Evolutionary conservation across 2,888 invertebrate species (phyloP), one percentile per base, ranked within the genome.

Genomic region (Melanotus villosus): DNA sequence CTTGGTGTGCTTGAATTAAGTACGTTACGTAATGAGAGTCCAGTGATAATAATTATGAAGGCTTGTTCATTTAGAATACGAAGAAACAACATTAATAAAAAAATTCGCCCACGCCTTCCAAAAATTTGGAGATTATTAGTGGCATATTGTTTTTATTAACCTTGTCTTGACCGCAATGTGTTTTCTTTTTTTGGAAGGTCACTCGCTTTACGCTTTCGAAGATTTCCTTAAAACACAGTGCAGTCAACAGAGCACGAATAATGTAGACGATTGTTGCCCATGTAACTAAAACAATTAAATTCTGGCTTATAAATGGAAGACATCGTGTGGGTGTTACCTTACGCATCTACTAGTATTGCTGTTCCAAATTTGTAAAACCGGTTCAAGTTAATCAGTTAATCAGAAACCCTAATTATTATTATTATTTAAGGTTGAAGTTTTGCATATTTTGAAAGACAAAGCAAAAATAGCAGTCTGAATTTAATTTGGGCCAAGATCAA

Each of bases 81-180:
- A 34, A 34, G 34, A 43, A 41, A 43, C 19, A 19, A 16, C 16
- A 18, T n/a, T n/a, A n/a, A n/a, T n/a, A 43, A 19, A 43, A 43
- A 43, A 43, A 19, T 43, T 19, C 43, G 19, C 43, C 43, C 43
- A 43, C 43, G 18, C 1, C 1, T 43, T 43, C 43, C 19, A 18
- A 18, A 43, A 43, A 43, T 10, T 43, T 43, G 19, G 18, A 43
- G 18, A 19, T 43, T 43, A 43, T 43, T 34, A 34, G 12, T 34
- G 34, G 34, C 12, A 34, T 34, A 12, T n/a, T 34, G 34, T 12
- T 34, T n/a, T 34, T 34, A 34, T 34, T 43, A 43, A 43, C 43
- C 43, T 43, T 43, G 18, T 19, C 18, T 43, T 43, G 43, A 43
- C 43, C 43, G 16, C 10, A 19, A 41, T 12, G 34, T n/a, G n/a